A percentile compares a stretch with the other conserved stretches of the same genome.
Conservation (phyloP, 2,797 vertebrate species). For the Chaetodon trifasciatus region DNA sequence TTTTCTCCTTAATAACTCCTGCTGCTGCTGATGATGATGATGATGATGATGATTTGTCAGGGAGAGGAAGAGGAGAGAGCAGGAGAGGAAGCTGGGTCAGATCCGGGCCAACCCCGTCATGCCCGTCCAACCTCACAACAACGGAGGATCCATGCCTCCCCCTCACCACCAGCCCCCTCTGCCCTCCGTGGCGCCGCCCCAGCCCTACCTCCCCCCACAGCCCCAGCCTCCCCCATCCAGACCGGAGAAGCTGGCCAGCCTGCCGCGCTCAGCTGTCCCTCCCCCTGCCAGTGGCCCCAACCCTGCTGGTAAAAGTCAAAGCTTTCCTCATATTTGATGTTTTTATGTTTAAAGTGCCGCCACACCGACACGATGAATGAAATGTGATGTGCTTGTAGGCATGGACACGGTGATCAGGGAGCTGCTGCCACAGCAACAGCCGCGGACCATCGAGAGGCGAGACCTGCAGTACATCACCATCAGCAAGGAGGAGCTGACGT, state of each 20-base stretch:
- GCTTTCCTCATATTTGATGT: neutral
- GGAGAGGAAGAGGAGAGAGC: conserved; percentile 94
- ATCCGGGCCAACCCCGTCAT: conserved; percentile 89
- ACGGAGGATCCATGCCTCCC: conserved; percentile 78
- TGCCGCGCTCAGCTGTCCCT: conserved; percentile 82
- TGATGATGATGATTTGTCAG: conserved; percentile 60
- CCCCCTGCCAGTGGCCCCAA: conserved; percentile 74
- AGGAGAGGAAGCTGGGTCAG: conserved; percentile 95
- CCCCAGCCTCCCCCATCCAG: conserved; percentile 79
- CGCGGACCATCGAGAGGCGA: conserved; percentile 95
- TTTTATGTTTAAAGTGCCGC: neutral
- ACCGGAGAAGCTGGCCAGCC: conserved; percentile 91
- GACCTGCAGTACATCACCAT: conserved; percentile 93
- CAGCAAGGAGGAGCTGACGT: conserved; percentile 93
- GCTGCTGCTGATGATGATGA: neutral
- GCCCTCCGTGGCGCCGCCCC: conserved; percentile 66
- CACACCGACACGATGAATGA: neutral
- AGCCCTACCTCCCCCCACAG: conserved; percentile 78
- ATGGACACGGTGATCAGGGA: conserved; percentile 96
- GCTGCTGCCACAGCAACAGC: conserved; percentile 96
- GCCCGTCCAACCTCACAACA: conserved; percentile 86
- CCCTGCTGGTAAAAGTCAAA: conserved; percentile 67
- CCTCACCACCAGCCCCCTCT: conserved; percentile 78
- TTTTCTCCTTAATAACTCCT: no score
- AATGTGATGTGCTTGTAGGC: conserved; percentile 24